These are phyloP conservation scores for Macquaria ambigua DNA, from an alignment of 2,113 vertebrate species.

Conservation along the genomic window DNA sequence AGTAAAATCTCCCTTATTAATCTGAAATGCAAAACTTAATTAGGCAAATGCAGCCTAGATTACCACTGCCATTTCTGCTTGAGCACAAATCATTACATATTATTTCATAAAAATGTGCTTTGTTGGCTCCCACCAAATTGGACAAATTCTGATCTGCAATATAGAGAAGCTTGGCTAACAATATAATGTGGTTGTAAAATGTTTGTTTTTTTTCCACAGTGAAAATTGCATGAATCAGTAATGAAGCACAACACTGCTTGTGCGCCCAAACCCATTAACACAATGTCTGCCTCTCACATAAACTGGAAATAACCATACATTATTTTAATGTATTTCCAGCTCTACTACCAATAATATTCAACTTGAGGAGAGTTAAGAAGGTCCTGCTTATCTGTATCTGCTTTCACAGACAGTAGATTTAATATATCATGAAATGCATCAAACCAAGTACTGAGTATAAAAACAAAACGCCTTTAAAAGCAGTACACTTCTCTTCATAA, in stretches of 20 bases:
- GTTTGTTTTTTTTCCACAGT: constrained; percentile 14
- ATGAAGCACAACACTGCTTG: constrained; percentile 22
- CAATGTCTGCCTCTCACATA: constrained; percentile 42
- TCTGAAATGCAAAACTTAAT: constrained; percentile 34
- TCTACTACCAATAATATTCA: constrained; percentile 43
- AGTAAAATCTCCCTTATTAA: constrained; percentile 2
- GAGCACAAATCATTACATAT: constrained; percentile 29
- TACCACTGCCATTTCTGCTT: constrained; percentile 7
- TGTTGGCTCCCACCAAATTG: constrained; percentile 18
- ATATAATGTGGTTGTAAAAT: constrained; percentile 45
- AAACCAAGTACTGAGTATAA: background rate
- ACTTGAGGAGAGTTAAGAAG: background rate
- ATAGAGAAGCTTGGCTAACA: constrained; percentile 29
- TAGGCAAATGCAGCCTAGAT: constrained; percentile 17
- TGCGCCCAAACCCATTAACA: constrained; percentile 54
- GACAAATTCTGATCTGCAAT: constrained; percentile 37
- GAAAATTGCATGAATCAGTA: constrained; percentile 52
- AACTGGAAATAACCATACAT: constrained; percentile 35
- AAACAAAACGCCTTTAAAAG: background rate
- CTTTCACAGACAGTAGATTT: constrained; percentile 2
- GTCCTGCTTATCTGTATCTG: constrained; percentile 3
- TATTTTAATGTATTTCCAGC: constrained; percentile 41
- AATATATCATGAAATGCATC: background rate
- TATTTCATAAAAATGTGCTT: constrained; percentile 23
- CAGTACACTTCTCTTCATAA: background rate